Base-by-base conservation (phyloP, 2,113 vertebrate species). In the Hepsetus odoe region DNA sequence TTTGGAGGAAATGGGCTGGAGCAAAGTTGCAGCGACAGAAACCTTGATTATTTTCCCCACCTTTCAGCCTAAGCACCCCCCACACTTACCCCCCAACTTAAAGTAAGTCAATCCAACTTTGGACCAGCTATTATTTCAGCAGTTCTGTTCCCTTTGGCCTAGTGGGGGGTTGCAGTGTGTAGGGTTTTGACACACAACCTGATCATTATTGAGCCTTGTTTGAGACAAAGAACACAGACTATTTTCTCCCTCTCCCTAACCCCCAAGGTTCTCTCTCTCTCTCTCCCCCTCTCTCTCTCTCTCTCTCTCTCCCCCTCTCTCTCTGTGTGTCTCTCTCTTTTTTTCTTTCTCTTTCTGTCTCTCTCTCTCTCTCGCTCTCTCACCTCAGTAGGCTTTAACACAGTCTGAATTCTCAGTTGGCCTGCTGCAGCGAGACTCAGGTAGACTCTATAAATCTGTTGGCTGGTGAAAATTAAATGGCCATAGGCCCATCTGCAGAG, bases 1-100 rank as follows among this genome's bases (percentile, higher is more conserved):
- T 84, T 82, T 78, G 30, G 72, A 84, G 78, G 72, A 88, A 90
- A 91, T 85, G 70, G 88, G 86, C 82, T 82, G 32, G 76, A 84
- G 85, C 86, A 82, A 88, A 89, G 62, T 79, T 81, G 76, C 79
- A 83, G 53, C 71, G 67, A 83, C 86, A 74, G 85, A 68, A 72
- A 65, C 64, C 68, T 81, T 82, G 85, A 88, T 91, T 86, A 84
- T 82, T 56, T 42, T 56, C 68, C 61, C 68, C 46, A 16, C 4
- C 0, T 72, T 33, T 30, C 46, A n/a, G 1, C 59, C 14, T 28
- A 22, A n/a, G n/a, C 35, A 38, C 35, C 40, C 40, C 4, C 10
- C 40, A 2, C 40, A 42, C 10, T 13, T 4, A 22, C 30, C 1
- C 22, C 24, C 35, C 81, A 87, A 65, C 71, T 59, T 73, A 26